Conservation (phyloP, 2,113 vertebrate genomes). For the Pseudorasbora parva region DNA sequence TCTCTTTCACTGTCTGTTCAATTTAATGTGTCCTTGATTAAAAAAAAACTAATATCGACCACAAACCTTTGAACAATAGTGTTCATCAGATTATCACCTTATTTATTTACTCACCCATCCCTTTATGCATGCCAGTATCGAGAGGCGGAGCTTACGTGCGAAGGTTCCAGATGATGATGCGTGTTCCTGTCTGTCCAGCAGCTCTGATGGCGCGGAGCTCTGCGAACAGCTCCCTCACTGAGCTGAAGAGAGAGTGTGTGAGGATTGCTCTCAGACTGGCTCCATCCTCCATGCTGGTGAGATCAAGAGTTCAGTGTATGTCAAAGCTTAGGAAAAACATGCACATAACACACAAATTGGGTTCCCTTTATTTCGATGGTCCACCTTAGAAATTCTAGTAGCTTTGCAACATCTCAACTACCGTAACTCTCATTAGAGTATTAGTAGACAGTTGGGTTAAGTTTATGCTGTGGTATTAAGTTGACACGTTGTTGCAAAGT, state of each 20-base stretch:
- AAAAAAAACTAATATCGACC: too few relatives aligned
- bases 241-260: conserved; percentile 81
- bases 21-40: background rate
- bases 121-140: background rate
- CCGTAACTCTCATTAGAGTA: too few relatives aligned
- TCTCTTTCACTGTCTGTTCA: background rate
- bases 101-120: background rate
- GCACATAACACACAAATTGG: background rate
- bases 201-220: conserved; percentile 82
- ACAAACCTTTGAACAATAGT: too few relatives aligned
- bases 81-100: too few relatives aligned
- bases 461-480: too few relatives aligned
- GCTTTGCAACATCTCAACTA: too few relatives aligned
- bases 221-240: conserved; percentile 78
- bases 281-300: conserved; percentile 71
- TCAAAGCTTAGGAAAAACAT: background rate
- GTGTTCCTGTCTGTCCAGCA: conserved; percentile 79
- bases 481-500: too few relatives aligned
- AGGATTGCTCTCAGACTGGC: conserved; percentile 87
- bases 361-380: too few relatives aligned
- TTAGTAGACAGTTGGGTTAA: too few relatives aligned
- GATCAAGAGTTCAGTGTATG: conserved; percentile 55
- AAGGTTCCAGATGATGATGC: conserved; percentile 95
- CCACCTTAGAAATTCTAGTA: too few relatives aligned
- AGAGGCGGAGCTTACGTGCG: conserved; percentile 74